Evolutionary conservation across 2,113 vertebrate genomes (phyloP), one percentile per base, ranked within the genome.

Genomic region (Ovibos moschatus): DNA sequence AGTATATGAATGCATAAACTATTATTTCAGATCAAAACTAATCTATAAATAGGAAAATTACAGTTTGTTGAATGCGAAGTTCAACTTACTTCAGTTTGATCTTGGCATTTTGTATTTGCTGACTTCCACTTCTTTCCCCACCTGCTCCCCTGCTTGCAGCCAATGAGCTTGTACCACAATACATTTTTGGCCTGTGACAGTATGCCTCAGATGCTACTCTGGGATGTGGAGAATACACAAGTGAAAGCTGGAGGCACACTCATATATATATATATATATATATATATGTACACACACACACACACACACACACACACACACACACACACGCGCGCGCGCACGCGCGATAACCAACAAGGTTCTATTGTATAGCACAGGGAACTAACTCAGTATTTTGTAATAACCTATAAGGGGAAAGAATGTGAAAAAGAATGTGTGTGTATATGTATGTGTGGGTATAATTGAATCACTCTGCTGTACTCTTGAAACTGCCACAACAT

Each of bases 21-120:
- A 6, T 83, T 91, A 30, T 89, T 89, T 92, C 86, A 78, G 21
- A 89, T 33, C 43, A 40, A 74, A 93, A 43, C 28, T 45, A 40
- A 9, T 23, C 43, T 40, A 47, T 67, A 83, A 93, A 23, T 79
- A 86, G 67, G 33, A 97, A 87, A 60, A 33, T 64, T n/a, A 57
- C 21, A 33, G 33, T 85, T 60, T 81, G 23, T 45, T 55, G 45
- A 78, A 40, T 17, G 7, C 27, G 0, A 78, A 97, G 33, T 78
- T 19, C 28, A 14, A 15, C 17, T 67, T 76, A 50, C 43, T 86
- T 81, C 45, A 30, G 25, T 60, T 71, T 89, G 55, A 91, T 51
- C 64, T 58, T 67, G 83, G 16, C 8, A 9, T 91, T 94, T 94
- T 82, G 5, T 15, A 1, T 64, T 82, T 21, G 85, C 15, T 45